Conservation (phyloP, 1,140 invertebrate genomes). For the Psix sp. region DNA sequence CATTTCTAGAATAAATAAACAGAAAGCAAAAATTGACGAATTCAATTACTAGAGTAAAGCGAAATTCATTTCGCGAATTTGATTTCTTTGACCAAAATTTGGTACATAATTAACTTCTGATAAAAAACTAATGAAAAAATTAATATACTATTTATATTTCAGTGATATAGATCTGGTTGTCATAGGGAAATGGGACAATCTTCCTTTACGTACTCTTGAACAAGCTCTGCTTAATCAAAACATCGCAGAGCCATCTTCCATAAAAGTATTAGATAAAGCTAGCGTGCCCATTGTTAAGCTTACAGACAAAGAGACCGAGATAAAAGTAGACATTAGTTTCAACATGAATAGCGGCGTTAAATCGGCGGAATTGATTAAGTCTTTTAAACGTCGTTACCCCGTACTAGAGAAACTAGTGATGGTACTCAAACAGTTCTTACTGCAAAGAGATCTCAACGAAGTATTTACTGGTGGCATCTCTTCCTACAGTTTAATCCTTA, state of each 20-base stretch:
- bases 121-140: no score
- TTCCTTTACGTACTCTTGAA: conserved; percentile 93
- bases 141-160: conserved; percentile 61
- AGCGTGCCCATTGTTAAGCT: conserved; percentile 98
- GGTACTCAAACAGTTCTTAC: conserved; percentile 97
- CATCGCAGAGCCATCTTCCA: conserved; percentile 90
- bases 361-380: conserved; percentile 96
- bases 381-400: conserved; percentile 88
- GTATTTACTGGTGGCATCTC: conserved; percentile 99
- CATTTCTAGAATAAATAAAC: neutral
- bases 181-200: conserved; percentile 94
- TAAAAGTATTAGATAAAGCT: conserved; percentile 98
- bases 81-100: neutral
- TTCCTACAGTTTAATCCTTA: conserved; percentile 98
- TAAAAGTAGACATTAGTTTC: conserved; percentile 98
- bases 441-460: conserved; percentile 98
- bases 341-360: conserved; percentile 97
- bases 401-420: conserved; percentile 94
- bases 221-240: conserved; percentile 90
- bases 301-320: conserved; percentile 95
- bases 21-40: no score
- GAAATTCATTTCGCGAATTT: neutral
- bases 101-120: neutral
- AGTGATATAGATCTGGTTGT: conserved; percentile 99
- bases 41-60: no score